Evolutionary conservation across 1,140 invertebrate genomes (phyloP).

Genomic region (Papilio machaon): DNA sequence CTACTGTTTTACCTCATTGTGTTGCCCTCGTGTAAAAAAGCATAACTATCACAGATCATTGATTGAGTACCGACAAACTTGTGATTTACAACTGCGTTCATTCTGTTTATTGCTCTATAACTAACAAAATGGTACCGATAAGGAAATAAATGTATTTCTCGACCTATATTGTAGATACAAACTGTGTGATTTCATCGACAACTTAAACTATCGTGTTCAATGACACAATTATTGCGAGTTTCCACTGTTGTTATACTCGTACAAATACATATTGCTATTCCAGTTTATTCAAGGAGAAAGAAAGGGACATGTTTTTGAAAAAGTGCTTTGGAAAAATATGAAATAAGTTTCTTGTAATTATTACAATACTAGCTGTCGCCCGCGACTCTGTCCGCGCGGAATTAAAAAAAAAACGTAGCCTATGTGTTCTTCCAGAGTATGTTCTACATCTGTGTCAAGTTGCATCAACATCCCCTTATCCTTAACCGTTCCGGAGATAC

Average conservation of each 20-base stretch:
- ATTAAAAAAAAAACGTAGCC: too few species aligned
- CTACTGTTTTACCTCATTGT: background rate
- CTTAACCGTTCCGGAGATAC: too few species aligned
- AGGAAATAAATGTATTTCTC: slow-evolving; percentile 52
- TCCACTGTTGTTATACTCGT: too few species aligned
- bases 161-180: slow-evolving; percentile 46
- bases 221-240: background rate
- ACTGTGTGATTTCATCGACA: slow-evolving; percentile 28
- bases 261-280: too few species aligned
- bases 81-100: slow-evolving; percentile 32
- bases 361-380: too few species aligned
- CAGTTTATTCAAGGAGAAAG: background rate
- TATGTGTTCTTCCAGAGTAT: too few species aligned
- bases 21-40: background rate
- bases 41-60: slow-evolving; percentile 45
- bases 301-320: background rate
- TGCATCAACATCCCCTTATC: too few species aligned
- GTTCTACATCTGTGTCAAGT: too few species aligned
- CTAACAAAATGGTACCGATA: slow-evolving; percentile 41
- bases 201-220: background rate
- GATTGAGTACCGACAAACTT: slow-evolving; percentile 38
- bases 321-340: too few species aligned
- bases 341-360: too few species aligned
- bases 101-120: slow-evolving; percentile 33
- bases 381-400: too few species aligned